Percentiles rank a stretch among this genome's conserved stretches.
phyloP scores from a whole-genome alignment of 2,113 vertebrate genomes.

The Nibea albiflora region DNA sequence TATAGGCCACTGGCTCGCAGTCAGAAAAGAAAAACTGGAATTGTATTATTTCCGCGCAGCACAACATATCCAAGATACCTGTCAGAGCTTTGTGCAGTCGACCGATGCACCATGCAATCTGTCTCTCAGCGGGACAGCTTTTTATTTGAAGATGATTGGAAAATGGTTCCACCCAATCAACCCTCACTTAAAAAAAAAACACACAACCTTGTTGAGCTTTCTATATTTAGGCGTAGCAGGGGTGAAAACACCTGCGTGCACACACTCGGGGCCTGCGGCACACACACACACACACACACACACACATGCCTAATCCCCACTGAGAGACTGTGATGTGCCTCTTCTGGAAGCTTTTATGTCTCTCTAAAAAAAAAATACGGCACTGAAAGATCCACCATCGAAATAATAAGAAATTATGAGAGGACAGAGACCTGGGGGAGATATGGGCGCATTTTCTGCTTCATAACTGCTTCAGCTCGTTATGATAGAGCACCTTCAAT shows the following conservation, averaged over 20 bases:
- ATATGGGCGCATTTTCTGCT: slow-evolving; percentile 1
- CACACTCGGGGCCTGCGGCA: slow-evolving; percentile 2
- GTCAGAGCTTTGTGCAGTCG: slow-evolving; percentile 24
- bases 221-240: neutral
- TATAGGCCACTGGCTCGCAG: slow-evolving; percentile 76
- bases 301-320: neutral
- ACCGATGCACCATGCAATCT: slow-evolving; percentile 15
- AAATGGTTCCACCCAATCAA: slow-evolving; percentile 48
- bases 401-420: neutral
- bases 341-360: slow-evolving; percentile 2
- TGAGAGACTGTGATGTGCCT: slow-evolving; percentile 17
- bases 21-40: slow-evolving; percentile 49
- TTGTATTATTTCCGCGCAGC: slow-evolving; percentile 56
- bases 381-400: neutral
- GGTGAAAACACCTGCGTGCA: slow-evolving; percentile 41
- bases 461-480: slow-evolving; percentile 37
- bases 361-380: neutral
- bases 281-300: neutral
- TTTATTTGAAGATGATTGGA: slow-evolving; percentile 50
- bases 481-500: slow-evolving; percentile 5
- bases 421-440: neutral
- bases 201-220: slow-evolving; percentile 29
- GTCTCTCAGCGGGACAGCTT: slow-evolving; percentile 53
- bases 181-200: slow-evolving; percentile 6
- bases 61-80: slow-evolving; percentile 50